phyloP scores from a whole-genome alignment of 1,140 invertebrate species.

The Diorhabda elongata region DNA sequence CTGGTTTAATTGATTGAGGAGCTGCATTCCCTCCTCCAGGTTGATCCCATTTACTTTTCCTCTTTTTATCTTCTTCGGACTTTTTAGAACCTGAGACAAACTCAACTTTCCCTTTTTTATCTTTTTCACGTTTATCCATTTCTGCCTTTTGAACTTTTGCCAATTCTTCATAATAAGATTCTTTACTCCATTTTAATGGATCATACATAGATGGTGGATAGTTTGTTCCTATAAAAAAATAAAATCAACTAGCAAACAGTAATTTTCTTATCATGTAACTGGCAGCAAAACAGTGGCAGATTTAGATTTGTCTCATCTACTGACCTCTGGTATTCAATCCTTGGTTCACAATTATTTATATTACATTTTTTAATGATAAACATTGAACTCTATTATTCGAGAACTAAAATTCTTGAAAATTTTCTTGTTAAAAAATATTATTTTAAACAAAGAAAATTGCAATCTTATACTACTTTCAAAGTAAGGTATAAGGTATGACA shows the following conservation, averaged over 20 bases:
- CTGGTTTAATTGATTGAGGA: constrained; percentile 55
- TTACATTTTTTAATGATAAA: too few species aligned
- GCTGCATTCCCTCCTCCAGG: constrained; percentile 58
- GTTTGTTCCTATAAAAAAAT: constrained; percentile 61
- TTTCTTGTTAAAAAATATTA: too few species aligned
- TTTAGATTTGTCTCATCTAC: too few species aligned
- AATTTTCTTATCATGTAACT: too few species aligned
- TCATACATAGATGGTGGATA: constrained; percentile 90
- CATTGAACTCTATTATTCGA: too few species aligned
- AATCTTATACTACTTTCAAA: too few species aligned
- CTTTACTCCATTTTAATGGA: constrained; percentile 84
- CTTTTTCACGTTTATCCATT: constrained; percentile 90
- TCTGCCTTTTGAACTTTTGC: constrained; percentile 84
- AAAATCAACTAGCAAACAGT: not conserved
- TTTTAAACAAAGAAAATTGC: too few species aligned
- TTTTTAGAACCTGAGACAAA: constrained; percentile 80
- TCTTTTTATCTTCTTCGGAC: constrained; percentile 64
- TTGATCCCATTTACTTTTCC: constrained; percentile 90
- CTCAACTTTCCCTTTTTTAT: constrained; percentile 86
- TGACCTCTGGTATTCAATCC: too few species aligned
- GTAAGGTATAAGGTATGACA: too few species aligned
- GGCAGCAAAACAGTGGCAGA: too few species aligned
- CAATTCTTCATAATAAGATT: constrained; percentile 91
- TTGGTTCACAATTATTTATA: too few species aligned
- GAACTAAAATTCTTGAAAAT: too few species aligned